Conservation (phyloP, 2,797 vertebrate species). For the Furcifer pardalis region DNA sequence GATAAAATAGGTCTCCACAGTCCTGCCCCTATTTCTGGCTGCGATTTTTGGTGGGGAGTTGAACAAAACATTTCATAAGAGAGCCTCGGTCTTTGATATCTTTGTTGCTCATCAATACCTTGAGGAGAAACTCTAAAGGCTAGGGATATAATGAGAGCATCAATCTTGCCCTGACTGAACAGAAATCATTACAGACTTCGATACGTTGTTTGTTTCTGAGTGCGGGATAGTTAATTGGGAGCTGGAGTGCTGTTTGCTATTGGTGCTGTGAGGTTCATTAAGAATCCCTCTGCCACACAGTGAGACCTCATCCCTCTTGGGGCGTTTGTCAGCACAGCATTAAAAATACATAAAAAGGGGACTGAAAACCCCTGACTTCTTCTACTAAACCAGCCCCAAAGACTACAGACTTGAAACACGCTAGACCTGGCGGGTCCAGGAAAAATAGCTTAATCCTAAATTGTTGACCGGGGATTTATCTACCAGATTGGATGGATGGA, state of each 20-base stretch:
- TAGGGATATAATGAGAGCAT: background rate
- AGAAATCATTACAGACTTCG: background rate
- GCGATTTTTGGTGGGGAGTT: background rate
- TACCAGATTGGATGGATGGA: no score
- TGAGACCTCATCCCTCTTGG: background rate
- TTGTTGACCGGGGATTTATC: no score
- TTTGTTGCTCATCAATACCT: background rate
- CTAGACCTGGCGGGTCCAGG: background rate
- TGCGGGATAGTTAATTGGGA: conserved; percentile 22
- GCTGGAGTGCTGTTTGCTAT: conserved; percentile 12
- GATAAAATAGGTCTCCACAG: background rate
- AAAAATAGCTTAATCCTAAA: no score
- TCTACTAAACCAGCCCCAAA: no score
- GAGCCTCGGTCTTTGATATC: no score
- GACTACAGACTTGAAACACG: no score
- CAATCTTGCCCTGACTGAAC: background rate
- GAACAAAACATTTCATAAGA: background rate
- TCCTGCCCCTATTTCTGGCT: background rate
- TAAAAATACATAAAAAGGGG: background rate
- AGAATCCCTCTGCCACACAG: background rate
- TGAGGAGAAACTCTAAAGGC: background rate
- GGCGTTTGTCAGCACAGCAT: no score
- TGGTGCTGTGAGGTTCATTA: background rate
- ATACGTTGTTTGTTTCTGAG: background rate
- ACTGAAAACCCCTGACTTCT: no score